A percentile compares a stretch with the other conserved stretches of the same genome.
Evolutionary conservation across 2,888 invertebrate species (phyloP).

Genomic region (Baronia brevicornis): DNA sequence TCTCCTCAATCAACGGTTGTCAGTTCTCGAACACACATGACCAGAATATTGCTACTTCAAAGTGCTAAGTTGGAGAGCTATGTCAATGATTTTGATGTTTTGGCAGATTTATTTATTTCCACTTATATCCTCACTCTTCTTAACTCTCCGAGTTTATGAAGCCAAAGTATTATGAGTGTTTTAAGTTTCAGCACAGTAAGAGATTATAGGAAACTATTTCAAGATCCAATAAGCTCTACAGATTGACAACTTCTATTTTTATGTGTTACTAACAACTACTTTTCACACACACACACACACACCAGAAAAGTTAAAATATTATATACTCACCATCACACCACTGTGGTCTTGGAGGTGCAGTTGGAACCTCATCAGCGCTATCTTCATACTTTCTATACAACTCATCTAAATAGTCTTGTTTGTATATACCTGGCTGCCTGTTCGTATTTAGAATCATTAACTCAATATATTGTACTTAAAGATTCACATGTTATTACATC

Average conservation of each 20-base stretch:
- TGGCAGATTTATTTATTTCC: too few species aligned
- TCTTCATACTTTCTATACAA: constrained; percentile 88
- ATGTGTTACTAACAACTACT: background rate
- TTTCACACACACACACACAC: constrained; percentile 18
- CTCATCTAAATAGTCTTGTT: constrained; percentile 94
- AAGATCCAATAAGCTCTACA: too few species aligned
- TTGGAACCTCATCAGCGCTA: constrained; percentile 76
- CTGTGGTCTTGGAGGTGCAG: constrained; percentile 86
- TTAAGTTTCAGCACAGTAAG: too few species aligned
- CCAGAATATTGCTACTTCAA: too few species aligned
- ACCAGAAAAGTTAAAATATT: constrained; percentile 25
- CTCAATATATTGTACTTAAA: constrained; percentile 2
- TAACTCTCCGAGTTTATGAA: too few species aligned
- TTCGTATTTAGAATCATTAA: constrained; percentile 14
- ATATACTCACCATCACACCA: constrained; percentile 87
- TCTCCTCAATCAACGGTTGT: too few species aligned
- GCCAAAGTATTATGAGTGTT: too few species aligned
- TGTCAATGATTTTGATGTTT: too few species aligned
- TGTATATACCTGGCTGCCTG: constrained; percentile 97
- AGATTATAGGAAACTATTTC: too few species aligned
- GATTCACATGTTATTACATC: background rate
- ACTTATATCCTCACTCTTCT: too few species aligned
- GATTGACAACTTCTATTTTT: constrained; percentile 15
- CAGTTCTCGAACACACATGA: too few species aligned
- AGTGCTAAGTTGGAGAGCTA: too few species aligned